Evolutionary conservation across 2,797 vertebrate species (phyloP).

Genomic region (Hydrophis major): DNA sequence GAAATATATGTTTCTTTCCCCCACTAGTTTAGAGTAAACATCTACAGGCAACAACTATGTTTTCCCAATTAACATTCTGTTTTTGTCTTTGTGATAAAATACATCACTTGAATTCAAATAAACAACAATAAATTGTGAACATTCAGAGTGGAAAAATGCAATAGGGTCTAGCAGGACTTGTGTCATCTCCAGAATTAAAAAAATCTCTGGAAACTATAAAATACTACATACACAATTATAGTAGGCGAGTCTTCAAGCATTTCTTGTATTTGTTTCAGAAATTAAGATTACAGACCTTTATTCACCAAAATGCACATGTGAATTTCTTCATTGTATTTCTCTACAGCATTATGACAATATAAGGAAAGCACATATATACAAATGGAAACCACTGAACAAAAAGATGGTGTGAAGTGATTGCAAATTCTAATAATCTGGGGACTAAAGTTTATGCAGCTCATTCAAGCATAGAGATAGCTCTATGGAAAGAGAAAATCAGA

Average conservation of each 20-base stretch:
- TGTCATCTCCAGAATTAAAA: background rate
- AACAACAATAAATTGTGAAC: slow-evolving; percentile 13
- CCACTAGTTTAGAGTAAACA: slow-evolving; percentile 13
- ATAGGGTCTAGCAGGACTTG: slow-evolving; percentile 11
- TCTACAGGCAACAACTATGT: slow-evolving; percentile 40
- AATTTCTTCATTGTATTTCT: slow-evolving; percentile 43
- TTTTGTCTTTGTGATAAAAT: slow-evolving; percentile 19
- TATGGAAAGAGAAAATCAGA: slow-evolving; percentile 2
- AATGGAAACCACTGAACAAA: slow-evolving; percentile 41
- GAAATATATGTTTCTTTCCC: slow-evolving; percentile 28
- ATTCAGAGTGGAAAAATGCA: background rate
- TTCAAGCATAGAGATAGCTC: slow-evolving; percentile 40
- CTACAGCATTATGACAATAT: slow-evolving; percentile 29
- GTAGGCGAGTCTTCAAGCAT: slow-evolving; percentile 18
- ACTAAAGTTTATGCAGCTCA: slow-evolving; percentile 22
- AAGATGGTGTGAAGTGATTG: slow-evolving; percentile 26
- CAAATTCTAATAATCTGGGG: slow-evolving; percentile 35
- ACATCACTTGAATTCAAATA: slow-evolving; percentile 14
- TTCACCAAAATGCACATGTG: slow-evolving; percentile 29
- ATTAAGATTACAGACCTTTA: slow-evolving; percentile 31
- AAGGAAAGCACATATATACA: slow-evolving; percentile 12
- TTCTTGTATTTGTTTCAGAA: slow-evolving; percentile 26
- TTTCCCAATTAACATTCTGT: slow-evolving; percentile 26
- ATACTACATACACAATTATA: slow-evolving; percentile 34
- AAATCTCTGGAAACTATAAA: slow-evolving; percentile 27